These are phyloP conservation scores for Zoanthus sociatus DNA, from an alignment of 92 coral and sea anemone genomes.

Conservation along the genomic window DNA sequence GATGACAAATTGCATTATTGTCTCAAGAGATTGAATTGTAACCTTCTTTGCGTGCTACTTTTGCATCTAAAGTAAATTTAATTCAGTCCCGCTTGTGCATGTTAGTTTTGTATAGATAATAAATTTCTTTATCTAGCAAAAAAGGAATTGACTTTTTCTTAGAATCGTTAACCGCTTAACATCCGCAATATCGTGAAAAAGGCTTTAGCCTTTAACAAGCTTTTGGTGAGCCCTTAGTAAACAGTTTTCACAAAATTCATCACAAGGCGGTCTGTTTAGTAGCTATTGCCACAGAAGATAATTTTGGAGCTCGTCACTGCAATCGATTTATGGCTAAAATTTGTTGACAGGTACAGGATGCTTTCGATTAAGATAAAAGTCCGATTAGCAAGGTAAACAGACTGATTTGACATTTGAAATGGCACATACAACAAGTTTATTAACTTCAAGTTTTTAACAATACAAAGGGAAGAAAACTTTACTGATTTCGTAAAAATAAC, in stretches of 20 bases:
- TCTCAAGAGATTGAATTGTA: constrained; percentile 1
- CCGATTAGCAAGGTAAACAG: constrained; percentile 33
- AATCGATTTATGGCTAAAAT: constrained; percentile 46
- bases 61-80: not conserved
- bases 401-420: constrained; percentile 36
- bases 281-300: constrained; percentile 28
- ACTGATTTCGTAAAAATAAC: not conserved
- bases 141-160: too few species aligned
- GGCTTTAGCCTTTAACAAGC: not conserved
- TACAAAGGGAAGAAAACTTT: not conserved
- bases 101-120: too few species aligned
- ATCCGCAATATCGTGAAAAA: not conserved
- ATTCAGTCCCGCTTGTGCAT: not conserved
- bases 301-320: constrained; percentile 21
- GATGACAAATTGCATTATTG: constrained; percentile 24
- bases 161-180: not conserved
- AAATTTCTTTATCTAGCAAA: too few species aligned
- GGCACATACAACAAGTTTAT: not conserved
- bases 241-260: not conserved
- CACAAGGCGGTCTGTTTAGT: constrained; percentile 30
- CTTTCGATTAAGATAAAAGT: constrained; percentile 44
- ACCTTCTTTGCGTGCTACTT: not conserved
- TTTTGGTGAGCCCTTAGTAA: not conserved
- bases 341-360: constrained; percentile 43
- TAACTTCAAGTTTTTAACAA: not conserved